These are phyloP conservation scores for Scaptomyza tumidula DNA, from an alignment of 2,888 invertebrate species.

Conservation along the genomic window DNA sequence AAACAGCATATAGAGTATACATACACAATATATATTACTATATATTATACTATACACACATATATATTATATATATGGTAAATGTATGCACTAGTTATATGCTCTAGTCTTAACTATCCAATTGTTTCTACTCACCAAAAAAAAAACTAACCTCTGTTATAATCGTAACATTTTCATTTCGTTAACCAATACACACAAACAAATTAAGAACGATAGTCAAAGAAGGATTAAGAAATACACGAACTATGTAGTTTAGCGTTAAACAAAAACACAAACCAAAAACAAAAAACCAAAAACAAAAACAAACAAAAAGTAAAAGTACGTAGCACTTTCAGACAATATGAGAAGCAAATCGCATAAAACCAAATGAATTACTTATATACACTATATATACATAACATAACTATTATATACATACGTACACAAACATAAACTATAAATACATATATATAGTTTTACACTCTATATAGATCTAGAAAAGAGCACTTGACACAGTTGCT, in stretches of 20 bases:
- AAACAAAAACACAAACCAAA: conserved; percentile 17
- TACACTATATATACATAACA: conserved; percentile 30
- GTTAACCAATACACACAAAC: conserved; percentile 8
- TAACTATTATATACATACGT: conserved; percentile 10
- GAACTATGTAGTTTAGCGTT: conserved; percentile 67
- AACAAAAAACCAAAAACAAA: conserved; percentile 8
- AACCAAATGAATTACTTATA: conserved; percentile 42
- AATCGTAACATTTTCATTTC: conserved; percentile 14
- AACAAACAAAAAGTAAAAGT: conserved; percentile 36
- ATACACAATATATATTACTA: conserved; percentile 6
- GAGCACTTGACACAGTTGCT: conserved; percentile 51
- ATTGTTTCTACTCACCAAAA: conserved; percentile 39
- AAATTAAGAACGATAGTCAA: background rate
- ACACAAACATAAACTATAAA: conserved; percentile 7
- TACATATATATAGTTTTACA: conserved; percentile 12
- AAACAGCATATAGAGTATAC: conserved; percentile 12
- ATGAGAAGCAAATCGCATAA: conserved; percentile 46
- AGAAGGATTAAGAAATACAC: conserved; percentile 38
- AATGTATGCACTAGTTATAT: conserved; percentile 69
- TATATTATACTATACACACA: conserved; percentile 39
- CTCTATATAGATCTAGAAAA: conserved; percentile 31
- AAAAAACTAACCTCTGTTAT: conserved; percentile 34
- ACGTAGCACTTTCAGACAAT: conserved; percentile 78
- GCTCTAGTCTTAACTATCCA: conserved; percentile 51
- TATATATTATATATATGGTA: conserved; percentile 16